Conservation (phyloP, 2,888 invertebrate genomes). For the Cinara cedri region DNA sequence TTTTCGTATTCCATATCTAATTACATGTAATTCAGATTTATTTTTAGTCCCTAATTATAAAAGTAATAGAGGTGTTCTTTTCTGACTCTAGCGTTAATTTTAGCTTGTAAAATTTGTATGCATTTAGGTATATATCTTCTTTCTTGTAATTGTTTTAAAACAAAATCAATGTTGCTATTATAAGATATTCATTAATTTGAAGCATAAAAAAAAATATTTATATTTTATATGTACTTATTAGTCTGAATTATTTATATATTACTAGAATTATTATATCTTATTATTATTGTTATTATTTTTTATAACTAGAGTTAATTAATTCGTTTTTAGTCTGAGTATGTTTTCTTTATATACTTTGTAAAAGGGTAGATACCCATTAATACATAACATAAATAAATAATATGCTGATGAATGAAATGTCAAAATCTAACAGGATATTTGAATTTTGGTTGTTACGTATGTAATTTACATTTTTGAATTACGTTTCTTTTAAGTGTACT, state of each 20-base stretch:
- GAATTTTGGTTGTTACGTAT: too few relatives aligned
- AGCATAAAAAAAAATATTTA: neutral
- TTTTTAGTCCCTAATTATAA: neutral
- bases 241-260: neutral
- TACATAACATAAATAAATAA: neutral
- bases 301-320: neutral
- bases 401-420: too few relatives aligned
- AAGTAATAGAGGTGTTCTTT: neutral
- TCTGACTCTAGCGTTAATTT: neutral
- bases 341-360: neutral
- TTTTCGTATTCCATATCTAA: neutral
- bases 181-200: neutral
- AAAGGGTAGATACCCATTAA: neutral
- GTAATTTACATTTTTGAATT: too few relatives aligned
- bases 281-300: too few relatives aligned
- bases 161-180: neutral
- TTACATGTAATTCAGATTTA: neutral
- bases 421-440: too few relatives aligned
- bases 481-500: too few relatives aligned
- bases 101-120: neutral
- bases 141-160: neutral
- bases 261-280: neutral
- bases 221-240: neutral
- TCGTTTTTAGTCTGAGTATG: neutral
- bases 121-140: neutral